Percentiles rank a stretch among this genome's conserved stretches.
These are phyloP conservation scores for Spinus pinus DNA, from an alignment of 2,797 vertebrate genomes.

Conservation along the genomic window DNA sequence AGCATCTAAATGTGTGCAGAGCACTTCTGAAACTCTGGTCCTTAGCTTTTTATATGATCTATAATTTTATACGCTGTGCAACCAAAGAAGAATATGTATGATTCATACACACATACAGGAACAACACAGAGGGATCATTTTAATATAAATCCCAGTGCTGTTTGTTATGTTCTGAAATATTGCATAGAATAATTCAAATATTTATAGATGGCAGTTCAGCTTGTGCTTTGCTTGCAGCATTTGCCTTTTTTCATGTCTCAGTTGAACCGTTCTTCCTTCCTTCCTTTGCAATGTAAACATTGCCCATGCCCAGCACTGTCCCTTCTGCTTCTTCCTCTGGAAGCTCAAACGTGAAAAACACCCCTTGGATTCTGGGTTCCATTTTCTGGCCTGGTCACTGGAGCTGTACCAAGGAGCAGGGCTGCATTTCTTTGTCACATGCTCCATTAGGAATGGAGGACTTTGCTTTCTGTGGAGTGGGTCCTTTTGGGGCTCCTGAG, in stretches of 20 bases:
- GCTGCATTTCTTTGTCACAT: background rate
- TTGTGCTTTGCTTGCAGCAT: conserved; percentile 52
- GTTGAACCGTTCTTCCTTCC: background rate
- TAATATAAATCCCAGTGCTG: conserved; percentile 37
- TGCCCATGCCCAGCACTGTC: background rate
- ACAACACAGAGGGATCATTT: conserved; percentile 23
- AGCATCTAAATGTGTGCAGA: background rate
- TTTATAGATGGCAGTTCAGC: conserved; percentile 49
- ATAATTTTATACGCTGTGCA: background rate
- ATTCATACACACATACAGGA: conserved; percentile 14
- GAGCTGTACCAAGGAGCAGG: background rate
- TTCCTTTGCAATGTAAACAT: conserved; percentile 1
- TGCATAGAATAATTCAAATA: conserved; percentile 45
- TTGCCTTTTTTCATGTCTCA: conserved; percentile 47
- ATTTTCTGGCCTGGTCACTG: background rate
- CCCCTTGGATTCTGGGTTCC: background rate
- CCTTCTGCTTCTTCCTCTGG: background rate
- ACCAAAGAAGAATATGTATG: conserved; percentile 15
- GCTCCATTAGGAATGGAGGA: background rate
- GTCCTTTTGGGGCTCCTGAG: background rate
- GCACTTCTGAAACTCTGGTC: background rate
- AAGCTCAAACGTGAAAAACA: background rate
- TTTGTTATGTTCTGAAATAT: conserved; percentile 41
- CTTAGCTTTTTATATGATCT: conserved; percentile 18
- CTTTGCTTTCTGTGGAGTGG: background rate